These are phyloP conservation scores for Clarias batrachus DNA, from an alignment of 2,113 vertebrate species.

Conservation along the genomic window DNA sequence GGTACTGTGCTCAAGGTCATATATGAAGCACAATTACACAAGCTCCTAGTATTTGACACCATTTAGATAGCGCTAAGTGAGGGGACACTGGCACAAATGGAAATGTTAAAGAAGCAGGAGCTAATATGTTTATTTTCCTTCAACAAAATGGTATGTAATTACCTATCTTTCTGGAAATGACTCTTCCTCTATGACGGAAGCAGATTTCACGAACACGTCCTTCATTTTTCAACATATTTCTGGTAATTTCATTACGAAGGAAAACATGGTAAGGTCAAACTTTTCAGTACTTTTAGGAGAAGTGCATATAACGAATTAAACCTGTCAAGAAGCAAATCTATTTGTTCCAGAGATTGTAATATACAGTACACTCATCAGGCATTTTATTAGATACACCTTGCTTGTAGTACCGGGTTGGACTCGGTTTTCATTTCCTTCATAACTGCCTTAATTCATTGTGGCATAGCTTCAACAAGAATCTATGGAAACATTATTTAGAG, in stretches of 20 bases:
- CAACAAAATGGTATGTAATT: background rate
- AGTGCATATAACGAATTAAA: background rate
- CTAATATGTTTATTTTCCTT: background rate
- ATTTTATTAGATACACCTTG: no score
- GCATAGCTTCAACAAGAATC: no score
- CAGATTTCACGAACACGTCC: background rate
- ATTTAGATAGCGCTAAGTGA: slow-evolving; percentile 29
- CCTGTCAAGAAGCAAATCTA: background rate
- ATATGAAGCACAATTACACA: slow-evolving; percentile 35
- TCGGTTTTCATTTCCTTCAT: no score
- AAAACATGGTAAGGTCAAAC: background rate
- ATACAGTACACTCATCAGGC: no score
- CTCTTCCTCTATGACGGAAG: background rate
- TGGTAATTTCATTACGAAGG: background rate
- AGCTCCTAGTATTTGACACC: slow-evolving; percentile 34
- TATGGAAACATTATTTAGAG: no score
- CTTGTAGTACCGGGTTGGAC: no score
- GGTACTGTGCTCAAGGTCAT: slow-evolving; percentile 38
- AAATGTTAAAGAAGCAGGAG: background rate
- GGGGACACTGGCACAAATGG: background rate
- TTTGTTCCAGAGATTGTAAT: background rate
- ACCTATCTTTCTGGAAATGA: background rate
- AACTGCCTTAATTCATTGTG: no score
- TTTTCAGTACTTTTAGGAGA: background rate
- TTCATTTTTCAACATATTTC: background rate